These are phyloP conservation scores for Eupithecia tripunctaria DNA, from an alignment of 2,888 invertebrate genomes.

Conservation along the genomic window DNA sequence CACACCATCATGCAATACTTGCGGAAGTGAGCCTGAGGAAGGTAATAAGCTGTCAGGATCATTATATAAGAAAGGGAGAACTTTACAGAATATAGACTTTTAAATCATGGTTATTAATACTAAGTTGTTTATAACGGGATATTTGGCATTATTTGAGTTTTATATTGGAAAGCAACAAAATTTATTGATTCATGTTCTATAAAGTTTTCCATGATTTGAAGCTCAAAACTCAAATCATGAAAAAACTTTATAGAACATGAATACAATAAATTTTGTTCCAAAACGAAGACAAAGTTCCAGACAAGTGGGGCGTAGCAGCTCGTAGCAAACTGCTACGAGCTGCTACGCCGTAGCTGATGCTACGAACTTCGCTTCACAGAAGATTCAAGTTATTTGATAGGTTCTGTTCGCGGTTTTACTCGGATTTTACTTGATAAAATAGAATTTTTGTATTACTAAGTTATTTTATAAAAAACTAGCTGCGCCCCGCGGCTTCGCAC, in stretches of 20 bases:
- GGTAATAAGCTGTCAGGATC: neutral
- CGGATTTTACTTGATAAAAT: neutral
- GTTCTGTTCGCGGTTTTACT: neutral
- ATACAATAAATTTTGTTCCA: neutral
- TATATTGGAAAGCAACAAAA: no score
- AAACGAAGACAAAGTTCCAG: neutral
- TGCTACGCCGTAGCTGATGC: conserved; percentile 46
- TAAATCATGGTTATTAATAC: no score
- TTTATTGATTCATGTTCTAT: no score
- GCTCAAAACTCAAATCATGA: no score
- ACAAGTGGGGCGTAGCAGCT: neutral
- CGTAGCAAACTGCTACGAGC: conserved; percentile 45
- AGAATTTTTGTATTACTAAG: neutral
- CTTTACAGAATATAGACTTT: no score
- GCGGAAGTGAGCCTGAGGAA: neutral
- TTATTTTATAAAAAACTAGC: neutral
- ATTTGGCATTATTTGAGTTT: no score
- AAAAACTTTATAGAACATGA: neutral
- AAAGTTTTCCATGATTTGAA: no score
- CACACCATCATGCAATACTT: neutral
- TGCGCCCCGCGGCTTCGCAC: no score
- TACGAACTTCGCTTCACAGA: conserved; percentile 42
- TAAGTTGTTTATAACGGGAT: no score
- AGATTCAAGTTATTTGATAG: conserved; percentile 16
- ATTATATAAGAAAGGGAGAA: neutral